phyloP scores from a whole-genome alignment of 2,797 vertebrate species.

The Sebastiscus albofasciatus region DNA sequence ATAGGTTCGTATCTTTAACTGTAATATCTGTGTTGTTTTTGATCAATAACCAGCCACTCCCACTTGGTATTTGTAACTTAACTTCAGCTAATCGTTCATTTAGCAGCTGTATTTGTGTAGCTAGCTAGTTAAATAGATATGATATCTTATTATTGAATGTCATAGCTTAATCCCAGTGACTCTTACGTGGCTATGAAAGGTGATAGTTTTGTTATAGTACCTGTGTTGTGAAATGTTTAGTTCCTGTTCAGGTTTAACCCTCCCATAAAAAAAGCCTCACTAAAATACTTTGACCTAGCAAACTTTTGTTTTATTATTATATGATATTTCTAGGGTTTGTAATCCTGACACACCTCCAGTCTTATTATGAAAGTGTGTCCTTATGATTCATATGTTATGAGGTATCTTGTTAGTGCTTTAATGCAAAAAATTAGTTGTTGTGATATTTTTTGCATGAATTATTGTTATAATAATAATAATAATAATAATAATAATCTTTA shows the following conservation, averaged over 20 bases:
- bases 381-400: not conserved
- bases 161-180: not conserved
- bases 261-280: not conserved
- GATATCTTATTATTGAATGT: not conserved
- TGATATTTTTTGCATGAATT: not conserved
- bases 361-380: not conserved
- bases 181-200: not conserved
- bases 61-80: not conserved
- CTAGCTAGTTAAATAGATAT: not conserved
- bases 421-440: not conserved
- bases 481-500: no score
- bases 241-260: not conserved
- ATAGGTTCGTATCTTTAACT: slow-evolving; percentile 65
- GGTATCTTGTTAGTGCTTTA: no score
- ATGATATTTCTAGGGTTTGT: not conserved
- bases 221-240: slow-evolving; percentile 2
- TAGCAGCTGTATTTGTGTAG: not conserved
- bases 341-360: not conserved
- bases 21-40: not conserved
- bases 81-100: no score
- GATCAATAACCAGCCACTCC: not conserved
- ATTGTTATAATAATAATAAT: no score
- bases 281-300: not conserved
- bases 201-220: not conserved
- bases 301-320: not conserved